phyloP scores from a whole-genome alignment of 2,888 invertebrate species.

The Pristionchus mayeri region DNA sequence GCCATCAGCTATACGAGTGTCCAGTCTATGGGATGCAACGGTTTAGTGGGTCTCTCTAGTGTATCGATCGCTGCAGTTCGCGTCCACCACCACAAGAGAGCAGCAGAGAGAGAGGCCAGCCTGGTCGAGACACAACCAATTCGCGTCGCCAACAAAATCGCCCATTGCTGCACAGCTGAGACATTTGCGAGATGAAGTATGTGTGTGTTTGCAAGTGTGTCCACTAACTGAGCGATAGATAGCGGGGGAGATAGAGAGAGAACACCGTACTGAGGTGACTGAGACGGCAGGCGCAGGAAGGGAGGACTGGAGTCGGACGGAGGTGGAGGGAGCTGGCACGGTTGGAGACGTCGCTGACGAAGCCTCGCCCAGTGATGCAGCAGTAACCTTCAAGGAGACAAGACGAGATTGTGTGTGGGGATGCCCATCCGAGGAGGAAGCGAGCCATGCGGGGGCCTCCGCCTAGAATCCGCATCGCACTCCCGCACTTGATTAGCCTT shows the following conservation, averaged over 20 bases:
- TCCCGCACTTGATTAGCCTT: no score
- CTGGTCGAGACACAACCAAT: no score
- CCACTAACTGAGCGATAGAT: conserved; percentile 41
- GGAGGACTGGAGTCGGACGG: background rate
- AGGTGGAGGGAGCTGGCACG: background rate
- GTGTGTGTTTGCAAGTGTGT: no score
- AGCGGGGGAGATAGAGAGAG: background rate
- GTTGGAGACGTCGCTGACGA: background rate
- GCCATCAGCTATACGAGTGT: no score
- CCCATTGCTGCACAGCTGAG: no score
- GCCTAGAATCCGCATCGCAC: no score
- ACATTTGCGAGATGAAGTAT: no score
- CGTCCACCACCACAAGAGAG: conserved; percentile 24
- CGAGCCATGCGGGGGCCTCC: background rate
- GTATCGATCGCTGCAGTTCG: background rate
- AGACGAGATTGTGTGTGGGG: background rate
- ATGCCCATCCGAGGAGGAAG: background rate
- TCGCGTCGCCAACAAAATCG: background rate
- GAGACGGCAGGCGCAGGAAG: background rate
- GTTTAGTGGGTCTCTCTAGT: no score
- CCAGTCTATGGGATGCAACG: conserved; percentile 1
- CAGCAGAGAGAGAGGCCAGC: background rate
- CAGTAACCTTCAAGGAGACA: conserved; percentile 47
- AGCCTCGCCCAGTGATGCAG: conserved; percentile 33
- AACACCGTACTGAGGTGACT: conserved; percentile 46